These are phyloP conservation scores for Oxyteleia sp. DNA, from an alignment of 2,888 invertebrate species.

Conservation along the genomic window DNA sequence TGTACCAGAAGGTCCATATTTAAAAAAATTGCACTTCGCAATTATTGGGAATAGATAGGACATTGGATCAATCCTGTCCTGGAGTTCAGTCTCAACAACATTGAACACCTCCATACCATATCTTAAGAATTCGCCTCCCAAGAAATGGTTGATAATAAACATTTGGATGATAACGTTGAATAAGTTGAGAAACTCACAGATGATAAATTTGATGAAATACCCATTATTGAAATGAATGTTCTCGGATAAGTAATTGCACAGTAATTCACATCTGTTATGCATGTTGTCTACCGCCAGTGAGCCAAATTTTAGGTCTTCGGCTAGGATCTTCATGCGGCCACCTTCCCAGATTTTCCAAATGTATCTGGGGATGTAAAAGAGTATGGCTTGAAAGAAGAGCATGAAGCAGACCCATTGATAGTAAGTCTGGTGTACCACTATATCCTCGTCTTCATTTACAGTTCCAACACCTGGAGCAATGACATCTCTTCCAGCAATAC, in stretches of 20 bases:
- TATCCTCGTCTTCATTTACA: neutral
- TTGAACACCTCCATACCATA: constrained; percentile 93
- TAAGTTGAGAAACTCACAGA: constrained; percentile 94
- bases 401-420: no score
- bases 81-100: constrained; percentile 89
- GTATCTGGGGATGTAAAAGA: constrained; percentile 5
- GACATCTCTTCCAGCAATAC: neutral
- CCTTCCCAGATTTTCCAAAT: constrained; percentile 11
- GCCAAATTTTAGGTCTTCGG: neutral
- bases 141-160: constrained; percentile 96
- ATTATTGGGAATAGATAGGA: constrained; percentile 96
- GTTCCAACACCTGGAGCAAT: no score
- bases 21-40: constrained; percentile 97
- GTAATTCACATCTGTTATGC: neutral
- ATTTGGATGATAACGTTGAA: constrained; percentile 95
- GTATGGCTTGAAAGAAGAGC: constrained; percentile 4
- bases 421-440: no score
- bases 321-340: neutral
- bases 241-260: neutral
- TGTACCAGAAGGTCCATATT: constrained; percentile 95
- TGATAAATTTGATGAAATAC: neutral
- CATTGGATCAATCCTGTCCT: constrained; percentile 95
- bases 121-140: constrained; percentile 96
- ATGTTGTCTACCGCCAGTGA: neutral
- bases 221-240: neutral